phyloP scores from a whole-genome alignment of 2,888 invertebrate genomes.

The Aleiodes alternator region DNA sequence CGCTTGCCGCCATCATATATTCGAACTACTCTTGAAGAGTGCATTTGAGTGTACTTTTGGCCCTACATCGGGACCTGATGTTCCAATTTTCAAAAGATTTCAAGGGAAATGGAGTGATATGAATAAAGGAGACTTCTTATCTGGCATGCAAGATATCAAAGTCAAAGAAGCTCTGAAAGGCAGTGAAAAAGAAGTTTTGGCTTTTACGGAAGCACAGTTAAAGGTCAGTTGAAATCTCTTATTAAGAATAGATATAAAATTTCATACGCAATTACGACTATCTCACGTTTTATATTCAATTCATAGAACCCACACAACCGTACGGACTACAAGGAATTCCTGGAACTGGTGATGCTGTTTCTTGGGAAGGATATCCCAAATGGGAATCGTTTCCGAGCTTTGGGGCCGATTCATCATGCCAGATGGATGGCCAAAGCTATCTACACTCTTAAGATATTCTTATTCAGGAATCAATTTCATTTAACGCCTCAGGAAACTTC shows the following conservation, averaged over 20 bases:
- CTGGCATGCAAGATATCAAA: not conserved
- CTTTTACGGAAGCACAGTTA: not conserved
- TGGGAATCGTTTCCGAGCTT: slow-evolving; percentile 5
- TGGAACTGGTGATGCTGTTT: not conserved
- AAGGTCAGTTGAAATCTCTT: not conserved
- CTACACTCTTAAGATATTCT: not conserved
- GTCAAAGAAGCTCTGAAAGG: not conserved
- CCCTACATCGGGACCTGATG: not conserved
- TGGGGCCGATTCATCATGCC: not conserved
- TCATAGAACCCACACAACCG: not conserved
- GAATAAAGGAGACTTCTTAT: not conserved
- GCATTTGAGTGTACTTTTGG: not conserved
- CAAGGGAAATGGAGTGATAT: not conserved
- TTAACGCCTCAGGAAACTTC: not conserved
- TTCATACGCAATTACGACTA: not conserved
- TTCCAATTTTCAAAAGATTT: slow-evolving; percentile 3
- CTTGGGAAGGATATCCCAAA: not conserved
- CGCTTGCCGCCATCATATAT: not conserved
- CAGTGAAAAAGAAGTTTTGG: not conserved
- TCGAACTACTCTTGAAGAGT: too few species aligned
- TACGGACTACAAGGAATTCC: not conserved
- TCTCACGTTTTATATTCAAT: not conserved
- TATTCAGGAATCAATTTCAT: not conserved
- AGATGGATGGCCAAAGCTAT: not conserved
- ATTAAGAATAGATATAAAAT: not conserved